Percentiles rank a stretch among this genome's conserved stretches.
phyloP scores from a whole-genome alignment of 2,113 vertebrate species.

The Connochaetes taurinus region DNA sequence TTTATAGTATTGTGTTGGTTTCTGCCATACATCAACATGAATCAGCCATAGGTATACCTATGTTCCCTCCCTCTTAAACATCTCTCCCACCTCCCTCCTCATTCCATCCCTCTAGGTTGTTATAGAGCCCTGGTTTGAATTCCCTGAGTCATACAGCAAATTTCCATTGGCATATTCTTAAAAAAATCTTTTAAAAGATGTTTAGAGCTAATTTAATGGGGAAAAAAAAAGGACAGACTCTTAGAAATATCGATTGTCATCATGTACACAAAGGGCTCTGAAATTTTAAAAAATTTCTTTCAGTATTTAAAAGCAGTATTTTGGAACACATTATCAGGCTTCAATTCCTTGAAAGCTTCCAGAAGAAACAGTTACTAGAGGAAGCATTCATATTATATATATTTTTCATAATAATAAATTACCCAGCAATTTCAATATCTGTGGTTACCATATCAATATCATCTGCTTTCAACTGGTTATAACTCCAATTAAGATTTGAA shows the following conservation, averaged over 20 bases:
- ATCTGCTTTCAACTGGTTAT: not conserved
- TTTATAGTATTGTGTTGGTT: not conserved
- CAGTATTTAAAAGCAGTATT: not conserved
- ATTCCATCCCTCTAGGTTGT: not conserved
- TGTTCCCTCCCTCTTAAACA: not conserved
- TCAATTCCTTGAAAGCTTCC: not conserved
- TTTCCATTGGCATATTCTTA: not conserved
- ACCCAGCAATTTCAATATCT: not conserved
- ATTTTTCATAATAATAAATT: slow-evolving; percentile 33
- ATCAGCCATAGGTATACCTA: not conserved
- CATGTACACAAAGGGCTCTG: not conserved
- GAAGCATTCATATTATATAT: not conserved
- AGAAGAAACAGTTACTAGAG: not conserved
- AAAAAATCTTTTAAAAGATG: not conserved
- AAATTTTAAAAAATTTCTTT: not conserved
- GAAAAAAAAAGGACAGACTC: not conserved
- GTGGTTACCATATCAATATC: not conserved
- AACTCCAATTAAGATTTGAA: slow-evolving; percentile 26
- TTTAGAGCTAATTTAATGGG: not conserved
- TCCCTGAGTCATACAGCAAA: not conserved
- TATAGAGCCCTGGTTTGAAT: not conserved
- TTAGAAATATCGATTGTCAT: not conserved
- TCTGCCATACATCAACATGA: not conserved
- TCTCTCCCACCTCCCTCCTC: not conserved
- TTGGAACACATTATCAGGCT: not conserved